Evolutionary conservation across 2,888 invertebrate genomes (phyloP).

Genomic region (Tiphia femorata): DNA sequence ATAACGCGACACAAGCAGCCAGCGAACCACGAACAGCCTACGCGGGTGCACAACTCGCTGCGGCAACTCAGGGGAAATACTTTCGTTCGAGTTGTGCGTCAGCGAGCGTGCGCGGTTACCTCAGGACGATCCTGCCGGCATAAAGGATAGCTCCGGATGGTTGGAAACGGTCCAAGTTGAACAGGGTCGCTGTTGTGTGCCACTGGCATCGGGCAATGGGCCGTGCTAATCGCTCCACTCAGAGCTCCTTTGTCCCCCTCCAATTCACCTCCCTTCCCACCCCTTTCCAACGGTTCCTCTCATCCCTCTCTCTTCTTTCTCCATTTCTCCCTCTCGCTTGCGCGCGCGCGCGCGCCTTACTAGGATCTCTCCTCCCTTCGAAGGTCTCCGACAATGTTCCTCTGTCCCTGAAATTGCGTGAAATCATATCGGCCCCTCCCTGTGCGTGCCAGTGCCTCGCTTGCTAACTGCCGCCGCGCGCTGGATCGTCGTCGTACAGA

Average conservation of each 20-base stretch:
- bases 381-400: conserved; percentile 37
- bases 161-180: conserved; percentile 64
- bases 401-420: conserved; percentile 52
- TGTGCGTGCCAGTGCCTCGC: conserved; percentile 39
- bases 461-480: too few species aligned
- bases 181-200: conserved; percentile 59
- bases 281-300: conserved; percentile 12
- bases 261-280: conserved; percentile 19
- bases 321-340: too few species aligned
- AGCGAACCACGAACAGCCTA: too few species aligned
- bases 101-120: conserved; percentile 28
- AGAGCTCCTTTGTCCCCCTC: conserved; percentile 49
- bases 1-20: too few species aligned
- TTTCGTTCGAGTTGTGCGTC: conserved; percentile 31
- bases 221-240: conserved; percentile 65
- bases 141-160: conserved; percentile 54
- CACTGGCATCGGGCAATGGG: conserved; percentile 61
- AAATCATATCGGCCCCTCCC: conserved; percentile 55
- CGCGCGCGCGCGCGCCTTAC: too few species aligned
- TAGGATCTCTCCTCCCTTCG: conserved; percentile 30
- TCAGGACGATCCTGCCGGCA: conserved; percentile 36
- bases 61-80: conserved; percentile 27
- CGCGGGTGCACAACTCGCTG: too few species aligned
- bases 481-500: too few species aligned
- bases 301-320: too few species aligned